A percentile compares a stretch with the other conserved stretches of the same genome.
Conservation (phyloP, 1,140 invertebrate genomes). For the Ridgeia piscesae region DNA sequence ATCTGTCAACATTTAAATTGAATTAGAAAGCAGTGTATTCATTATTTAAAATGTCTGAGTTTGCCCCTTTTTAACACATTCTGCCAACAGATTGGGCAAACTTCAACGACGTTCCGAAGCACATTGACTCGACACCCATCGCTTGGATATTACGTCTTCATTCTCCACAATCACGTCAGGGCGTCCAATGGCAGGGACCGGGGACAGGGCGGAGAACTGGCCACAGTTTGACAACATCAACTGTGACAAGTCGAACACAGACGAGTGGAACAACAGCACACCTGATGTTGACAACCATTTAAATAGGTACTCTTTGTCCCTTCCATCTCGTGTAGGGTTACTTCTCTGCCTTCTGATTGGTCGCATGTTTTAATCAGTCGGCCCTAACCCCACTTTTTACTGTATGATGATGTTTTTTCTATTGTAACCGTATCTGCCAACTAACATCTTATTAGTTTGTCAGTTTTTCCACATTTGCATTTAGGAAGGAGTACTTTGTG, state of each 20-base stretch:
- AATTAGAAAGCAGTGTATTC: too few relatives aligned
- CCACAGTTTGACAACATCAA: conserved; percentile 23
- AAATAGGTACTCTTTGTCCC: neutral
- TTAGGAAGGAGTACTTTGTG: too few relatives aligned
- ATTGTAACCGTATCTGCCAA: too few relatives aligned
- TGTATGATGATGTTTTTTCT: too few relatives aligned
- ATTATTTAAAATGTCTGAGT: neutral
- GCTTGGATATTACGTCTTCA: conserved; percentile 53
- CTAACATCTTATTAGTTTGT: too few relatives aligned
- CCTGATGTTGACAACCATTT: neutral
- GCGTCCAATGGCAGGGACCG: conserved; percentile 19
- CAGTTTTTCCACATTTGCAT: too few relatives aligned
- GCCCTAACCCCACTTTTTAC: too few relatives aligned
- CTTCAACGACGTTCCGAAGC: conserved; percentile 44
- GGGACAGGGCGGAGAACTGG: conserved; percentile 34
- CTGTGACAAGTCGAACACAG: neutral
- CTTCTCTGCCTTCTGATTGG: too few relatives aligned
- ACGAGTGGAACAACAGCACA: neutral
- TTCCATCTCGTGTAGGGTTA: neutral
- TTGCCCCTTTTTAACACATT: neutral
- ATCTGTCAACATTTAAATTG: neutral
- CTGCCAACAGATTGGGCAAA: conserved; percentile 38
- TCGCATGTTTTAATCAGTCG: too few relatives aligned
- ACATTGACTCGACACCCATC: conserved; percentile 39
- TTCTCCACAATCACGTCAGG: conserved; percentile 32